phyloP scores from a whole-genome alignment of 2,888 invertebrate species.

The Heteromyza rotundicornis region DNA sequence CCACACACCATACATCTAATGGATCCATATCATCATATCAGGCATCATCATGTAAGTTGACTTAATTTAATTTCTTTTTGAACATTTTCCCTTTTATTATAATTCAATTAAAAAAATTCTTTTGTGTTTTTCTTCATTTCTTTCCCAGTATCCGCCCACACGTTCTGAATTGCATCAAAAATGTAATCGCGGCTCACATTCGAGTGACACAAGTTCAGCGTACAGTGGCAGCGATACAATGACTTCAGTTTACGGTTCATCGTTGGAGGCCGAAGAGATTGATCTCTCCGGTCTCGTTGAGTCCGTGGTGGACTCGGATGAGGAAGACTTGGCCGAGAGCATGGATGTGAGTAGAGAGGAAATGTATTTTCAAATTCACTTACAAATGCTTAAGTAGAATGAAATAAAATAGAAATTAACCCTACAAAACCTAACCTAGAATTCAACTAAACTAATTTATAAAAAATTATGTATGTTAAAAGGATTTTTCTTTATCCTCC shows the following conservation, averaged over 20 bases:
- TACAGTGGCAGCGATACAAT: conserved; percentile 96
- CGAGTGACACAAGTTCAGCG: conserved; percentile 94
- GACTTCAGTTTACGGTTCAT: conserved; percentile 90
- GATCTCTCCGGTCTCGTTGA: conserved; percentile 94
- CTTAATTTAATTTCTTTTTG: background rate
- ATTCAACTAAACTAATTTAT: too few relatives aligned
- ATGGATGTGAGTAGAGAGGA: conserved; percentile 79
- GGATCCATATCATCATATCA: conserved; percentile 57
- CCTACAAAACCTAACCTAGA: too few relatives aligned
- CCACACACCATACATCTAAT: too few relatives aligned
- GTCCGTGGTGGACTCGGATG: conserved; percentile 95
- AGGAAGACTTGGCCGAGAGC: conserved; percentile 88
- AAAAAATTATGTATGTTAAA: too few relatives aligned
- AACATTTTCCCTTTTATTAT: background rate
- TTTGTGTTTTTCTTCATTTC: conserved; percentile 5
- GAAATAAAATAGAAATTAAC: too few relatives aligned
- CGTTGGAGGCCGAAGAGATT: conserved; percentile 81
- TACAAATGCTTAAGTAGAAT: too few relatives aligned
- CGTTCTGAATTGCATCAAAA: conserved; percentile 82
- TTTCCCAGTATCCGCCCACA: conserved; percentile 38
- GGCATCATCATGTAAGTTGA: conserved; percentile 51
- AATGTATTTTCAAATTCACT: too few relatives aligned
- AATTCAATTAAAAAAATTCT: background rate
- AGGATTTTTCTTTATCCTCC: too few relatives aligned
- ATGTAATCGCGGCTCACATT: conserved; percentile 81